Base-by-base conservation (phyloP, 1,140 invertebrate genomes). In the Apis laboriosa region DNA sequence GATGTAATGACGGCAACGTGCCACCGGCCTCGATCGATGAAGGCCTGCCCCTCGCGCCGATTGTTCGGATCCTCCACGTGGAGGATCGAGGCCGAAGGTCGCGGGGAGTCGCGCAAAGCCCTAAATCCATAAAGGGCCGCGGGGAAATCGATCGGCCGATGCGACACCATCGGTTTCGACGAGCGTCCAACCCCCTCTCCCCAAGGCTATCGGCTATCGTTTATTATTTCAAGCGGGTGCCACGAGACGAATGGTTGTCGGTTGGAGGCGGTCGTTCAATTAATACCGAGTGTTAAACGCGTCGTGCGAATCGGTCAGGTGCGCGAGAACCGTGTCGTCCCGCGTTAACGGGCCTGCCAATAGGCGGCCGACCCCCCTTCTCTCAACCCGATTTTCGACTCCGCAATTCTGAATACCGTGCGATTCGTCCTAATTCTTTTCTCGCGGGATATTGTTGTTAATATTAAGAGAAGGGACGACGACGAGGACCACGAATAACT, bases 231-330 rank as follows among this genome's bases (percentile, higher is more conserved):
- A 88, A 80, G 21, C 75, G 66, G 49, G 71, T 51, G 55, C 64
- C 28, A 56, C 64, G 43, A 43, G 74, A 56, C 51, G 75, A 67
- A 84, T 68, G 61, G 77, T 68, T 63, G 80, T 84, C 80, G 80
- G 78, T 88, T 80, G 77, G 81, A 43, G 34, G 34, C 34, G 34
- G 34, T 7, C 84, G 88, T 88, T 86, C 68, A 89, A 89, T 86
- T 88, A 88, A 88, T 88, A 88, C 71, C 86, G 64, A 60, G 63
- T 66, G 72, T 83, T 89, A 89, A 89, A 89, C 83, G 86, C 86
- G 81, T 79, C 86, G 81, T 89, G 88, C 80, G 88, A 89, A 89
- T 78, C 64, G 78, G 81, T 89, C 88, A 89, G 86, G 84, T 89
- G 88, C 49, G 63, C 84, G 84, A 49, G 66, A 81, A 89, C 55